Evolutionary conservation across 2,113 vertebrate species (phyloP), one percentile per base, ranked within the genome.

Genomic region (Phyllostomus discolor): DNA sequence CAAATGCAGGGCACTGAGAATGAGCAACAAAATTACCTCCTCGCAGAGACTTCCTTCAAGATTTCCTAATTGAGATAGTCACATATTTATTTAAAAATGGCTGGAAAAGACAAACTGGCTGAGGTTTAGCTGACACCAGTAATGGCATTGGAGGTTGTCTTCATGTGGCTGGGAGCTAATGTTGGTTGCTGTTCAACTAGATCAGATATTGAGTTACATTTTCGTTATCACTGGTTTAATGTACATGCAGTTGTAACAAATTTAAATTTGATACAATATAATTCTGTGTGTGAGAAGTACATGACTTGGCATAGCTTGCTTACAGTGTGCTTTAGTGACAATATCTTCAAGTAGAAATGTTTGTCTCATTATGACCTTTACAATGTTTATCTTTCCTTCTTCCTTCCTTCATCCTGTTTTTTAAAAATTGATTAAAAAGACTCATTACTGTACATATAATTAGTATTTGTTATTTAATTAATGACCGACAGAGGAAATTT

Each of bases 231-330:
- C 98, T 98, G 94, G 92, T 98, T 98, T 98, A 98, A 98, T 97
- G 98, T 98, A 98, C 98, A 98, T 75, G 97, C 97, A 96, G 97
- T 98, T 98, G 98, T 99, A 98, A 98, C 98, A 98, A 98, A 98
- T 98, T 98, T 98, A 95, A 98, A 98, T 98, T 98, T 97, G 98
- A 98, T 98, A 98, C 98, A 98, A 90, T 96, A 97, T 97, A 98
- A 98, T 98, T 98, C 98, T 97, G 96, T 97, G 89, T 98, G 87
- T 97, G 98, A 98, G 98, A 98, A 98, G 88, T 95, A 96, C 97
- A 97, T 97, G 98, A 96, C 96, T 97, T 97, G 96, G 97, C 98
- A 93, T 33, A 73, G 97, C 97, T 98, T 98, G 94, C 92, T 93
- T 95, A 28, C 96, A 97, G 85, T 98, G 85, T 10, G 3, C 98